Conservation (phyloP, 2,888 invertebrate species). For the Morpho achilles region DNA sequence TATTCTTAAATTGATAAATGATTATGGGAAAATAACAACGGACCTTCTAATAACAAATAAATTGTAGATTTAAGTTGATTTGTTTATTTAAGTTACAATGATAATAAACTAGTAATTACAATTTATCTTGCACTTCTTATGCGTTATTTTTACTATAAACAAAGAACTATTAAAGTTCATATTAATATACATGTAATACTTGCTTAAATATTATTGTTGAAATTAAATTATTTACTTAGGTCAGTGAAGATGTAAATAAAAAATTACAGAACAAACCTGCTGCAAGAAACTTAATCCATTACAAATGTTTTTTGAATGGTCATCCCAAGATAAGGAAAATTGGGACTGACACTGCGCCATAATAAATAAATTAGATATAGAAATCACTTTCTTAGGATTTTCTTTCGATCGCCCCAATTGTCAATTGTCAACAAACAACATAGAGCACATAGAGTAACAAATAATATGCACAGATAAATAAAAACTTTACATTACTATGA, state of each 20-base stretch:
- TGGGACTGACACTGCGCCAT: constrained; percentile 31
- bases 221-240: not conserved
- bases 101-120: too few species aligned
- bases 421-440: not conserved
- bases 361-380: not conserved
- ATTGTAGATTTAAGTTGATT: too few species aligned
- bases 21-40: too few species aligned
- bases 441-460: too few species aligned
- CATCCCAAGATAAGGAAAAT: constrained; percentile 52
- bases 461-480: not conserved
- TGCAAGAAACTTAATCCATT: constrained; percentile 52
- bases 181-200: too few species aligned
- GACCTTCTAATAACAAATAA: too few species aligned
- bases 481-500: not conserved
- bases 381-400: not conserved
- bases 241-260: too few species aligned
- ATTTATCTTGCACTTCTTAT: too few species aligned
- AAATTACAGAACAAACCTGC: constrained; percentile 41
- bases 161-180: too few species aligned
- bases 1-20: too few species aligned
- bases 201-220: not conserved
- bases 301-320: constrained; percentile 52
- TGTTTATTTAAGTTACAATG: too few species aligned
- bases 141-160: too few species aligned
- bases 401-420: not conserved